Base-by-base conservation (phyloP, 1,140 invertebrate genomes). In the Sycobia sp. region DNA sequence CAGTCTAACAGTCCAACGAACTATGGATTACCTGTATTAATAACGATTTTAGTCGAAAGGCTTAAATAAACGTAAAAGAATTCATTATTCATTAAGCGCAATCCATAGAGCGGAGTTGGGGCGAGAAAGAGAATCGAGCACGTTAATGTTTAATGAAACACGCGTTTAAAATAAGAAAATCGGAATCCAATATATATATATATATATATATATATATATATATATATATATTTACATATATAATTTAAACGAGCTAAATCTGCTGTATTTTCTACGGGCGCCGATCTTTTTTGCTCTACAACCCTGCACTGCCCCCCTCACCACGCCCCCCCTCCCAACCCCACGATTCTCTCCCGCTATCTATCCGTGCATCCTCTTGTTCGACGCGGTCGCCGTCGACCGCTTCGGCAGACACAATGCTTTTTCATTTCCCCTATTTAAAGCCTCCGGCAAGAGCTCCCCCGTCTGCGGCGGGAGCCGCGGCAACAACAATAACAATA, bases 401-500 rank as follows among this genome's bases (percentile, higher is more conserved):
- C 41, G 36, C 46, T 36, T 62, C 61, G 51, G 63, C 25, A 56
- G 58, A 62, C 69, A 74, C 69, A 75, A 72, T 73, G 62, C 64
- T 68, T 65, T 69, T 70, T 67, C 68, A 69, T 67, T 72, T 73
- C 71, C 69, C 60, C 56, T 62, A 55, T 58, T 63, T 72, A 66
- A 50, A 66, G 61, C 56, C 59, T 50, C 34, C 39, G 57, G 56
- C 51, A 55, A 43, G 36, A 59, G 61, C 65, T 39, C 25, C 49
- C 41, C 62, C 67, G 60, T 51, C 51, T 32, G 49, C 41, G 27
- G 43, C 50, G 36, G 27, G 51, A 41, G 50, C 58, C 54, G 58
- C 55, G 66, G 61, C 54, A 57, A 57, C 46, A 54, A 60, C 65
- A 72, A 66, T 66, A 68, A 69, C 55, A 43, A 27, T n/a, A n/a